Evolutionary conservation across 1,140 invertebrate species (phyloP).

Genomic region (Maniola jurtina): DNA sequence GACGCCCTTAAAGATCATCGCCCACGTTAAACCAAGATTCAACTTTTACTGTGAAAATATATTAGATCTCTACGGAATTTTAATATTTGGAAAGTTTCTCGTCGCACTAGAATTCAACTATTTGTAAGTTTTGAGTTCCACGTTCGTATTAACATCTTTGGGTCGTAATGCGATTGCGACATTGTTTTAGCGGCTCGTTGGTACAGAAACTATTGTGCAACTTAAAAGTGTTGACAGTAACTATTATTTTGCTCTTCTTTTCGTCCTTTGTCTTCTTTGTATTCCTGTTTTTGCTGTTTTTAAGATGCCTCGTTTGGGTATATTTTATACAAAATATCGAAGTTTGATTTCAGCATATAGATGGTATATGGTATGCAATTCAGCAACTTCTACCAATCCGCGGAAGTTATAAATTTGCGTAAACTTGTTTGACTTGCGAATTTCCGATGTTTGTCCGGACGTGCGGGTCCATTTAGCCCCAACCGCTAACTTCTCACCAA

Average conservation of each 20-base stretch:
- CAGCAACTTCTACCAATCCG: constrained; percentile 47
- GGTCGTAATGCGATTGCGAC: constrained; percentile 14
- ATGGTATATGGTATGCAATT: constrained; percentile 13
- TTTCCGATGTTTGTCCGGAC: constrained; percentile 72
- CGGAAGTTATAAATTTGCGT: constrained; percentile 72
- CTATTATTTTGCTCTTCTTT: not conserved
- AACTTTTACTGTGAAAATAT: constrained; percentile 30
- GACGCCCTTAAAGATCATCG: constrained; percentile 32
- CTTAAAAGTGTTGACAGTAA: not conserved
- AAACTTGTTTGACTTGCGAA: constrained; percentile 73
- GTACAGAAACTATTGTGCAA: not conserved
- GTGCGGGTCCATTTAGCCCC: constrained; percentile 67
- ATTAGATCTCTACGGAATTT: constrained; percentile 31
- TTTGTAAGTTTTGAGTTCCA: constrained; percentile 24
- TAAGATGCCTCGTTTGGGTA: no score
- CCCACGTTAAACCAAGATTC: constrained; percentile 31
- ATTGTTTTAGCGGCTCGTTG: not conserved
- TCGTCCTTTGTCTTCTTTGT: no score
- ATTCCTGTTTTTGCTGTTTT: no score
- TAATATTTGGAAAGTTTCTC: constrained; percentile 33
- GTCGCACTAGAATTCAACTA: constrained; percentile 28
- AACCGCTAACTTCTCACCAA: constrained; percentile 57
- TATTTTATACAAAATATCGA: constrained; percentile 9
- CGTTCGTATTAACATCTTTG: constrained; percentile 22
- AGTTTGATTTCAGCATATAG: not conserved